These are phyloP conservation scores for Drosophila tropicalis DNA, from an alignment of 1,140 invertebrate species.

Conservation along the genomic window DNA sequence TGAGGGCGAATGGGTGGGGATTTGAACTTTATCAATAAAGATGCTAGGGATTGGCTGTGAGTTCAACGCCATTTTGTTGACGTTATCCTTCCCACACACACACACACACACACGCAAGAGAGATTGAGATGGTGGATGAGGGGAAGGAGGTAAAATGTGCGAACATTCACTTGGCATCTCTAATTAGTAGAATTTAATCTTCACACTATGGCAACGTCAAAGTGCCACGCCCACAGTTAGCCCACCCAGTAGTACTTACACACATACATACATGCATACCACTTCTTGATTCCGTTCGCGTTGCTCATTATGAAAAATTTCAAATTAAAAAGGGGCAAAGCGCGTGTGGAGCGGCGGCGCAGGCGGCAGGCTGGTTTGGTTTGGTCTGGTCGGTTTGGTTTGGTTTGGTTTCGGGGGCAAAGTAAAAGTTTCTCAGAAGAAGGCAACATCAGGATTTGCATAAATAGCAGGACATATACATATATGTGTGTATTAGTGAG, in stretches of 20 bases:
- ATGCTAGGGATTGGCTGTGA: conserved; percentile 3
- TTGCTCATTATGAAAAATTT: conserved; percentile 81
- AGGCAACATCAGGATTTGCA: conserved; percentile 71
- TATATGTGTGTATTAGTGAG: neutral
- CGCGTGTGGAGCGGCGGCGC: neutral
- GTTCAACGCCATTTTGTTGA: conserved; percentile 76
- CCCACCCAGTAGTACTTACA: conserved; percentile 9
- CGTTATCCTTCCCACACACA: conserved; percentile 7
- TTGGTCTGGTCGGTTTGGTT: too few species aligned
- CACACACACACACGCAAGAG: conserved; percentile 17
- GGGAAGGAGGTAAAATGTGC: conserved; percentile 49
- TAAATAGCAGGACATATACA: conserved; percentile 70
- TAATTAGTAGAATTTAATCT: conserved; percentile 82
- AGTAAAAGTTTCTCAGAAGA: conserved; percentile 75
- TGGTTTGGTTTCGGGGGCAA: conserved; percentile 27
- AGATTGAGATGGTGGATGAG: too few species aligned
- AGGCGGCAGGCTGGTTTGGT: neutral
- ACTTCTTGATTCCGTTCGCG: conserved; percentile 37
- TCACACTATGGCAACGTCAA: conserved; percentile 80
- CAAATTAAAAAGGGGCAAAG: conserved; percentile 76
- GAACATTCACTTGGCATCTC: conserved; percentile 80
- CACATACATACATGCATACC: neutral
- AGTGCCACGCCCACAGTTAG: conserved; percentile 21
- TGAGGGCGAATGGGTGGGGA: neutral
- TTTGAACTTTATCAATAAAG: conserved; percentile 22